Evolutionary conservation across 1,140 invertebrate species (phyloP).

Genomic region (Cherax destructor): DNA sequence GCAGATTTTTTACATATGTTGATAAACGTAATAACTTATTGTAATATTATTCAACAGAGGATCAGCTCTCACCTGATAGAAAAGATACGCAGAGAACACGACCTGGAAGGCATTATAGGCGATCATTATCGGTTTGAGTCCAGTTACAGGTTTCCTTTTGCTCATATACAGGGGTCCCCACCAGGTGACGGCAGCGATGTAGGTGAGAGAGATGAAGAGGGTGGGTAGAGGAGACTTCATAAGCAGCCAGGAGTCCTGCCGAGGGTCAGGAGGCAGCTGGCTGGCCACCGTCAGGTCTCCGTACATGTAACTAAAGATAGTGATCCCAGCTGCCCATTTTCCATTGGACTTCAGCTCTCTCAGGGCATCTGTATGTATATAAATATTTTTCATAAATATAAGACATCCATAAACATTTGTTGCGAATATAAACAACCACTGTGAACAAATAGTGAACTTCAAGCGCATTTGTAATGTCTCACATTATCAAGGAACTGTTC

Average conservation of each 20-base stretch:
- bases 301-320: constrained; percentile 20
- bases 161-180: constrained; percentile 90
- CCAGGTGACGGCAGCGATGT: constrained; percentile 88
- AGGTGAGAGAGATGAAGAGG: constrained; percentile 87
- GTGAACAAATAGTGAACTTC: too few relatives aligned
- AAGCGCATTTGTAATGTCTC: too few relatives aligned
- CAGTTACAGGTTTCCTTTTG: constrained; percentile 85
- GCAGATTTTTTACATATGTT: too few relatives aligned
- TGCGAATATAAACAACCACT: background rate
- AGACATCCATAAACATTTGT: background rate
- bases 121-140: constrained; percentile 86
- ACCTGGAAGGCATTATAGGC: constrained; percentile 91
- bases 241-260: constrained; percentile 92
- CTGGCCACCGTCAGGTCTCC: constrained; percentile 24
- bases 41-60: too few relatives aligned
- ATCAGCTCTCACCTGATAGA: constrained; percentile 82
- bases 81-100: constrained; percentile 87
- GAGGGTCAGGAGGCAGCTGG: constrained; percentile 80
- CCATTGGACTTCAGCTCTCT: constrained; percentile 7
- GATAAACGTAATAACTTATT: too few relatives aligned
- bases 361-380: background rate
- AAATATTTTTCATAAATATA: background rate
- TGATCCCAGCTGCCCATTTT: constrained; percentile 21
- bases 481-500: too few relatives aligned
- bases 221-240: constrained; percentile 95